Evolutionary conservation across 2,888 invertebrate species (phyloP), one percentile per base, ranked within the genome.

Genomic region (Macaria notata): DNA sequence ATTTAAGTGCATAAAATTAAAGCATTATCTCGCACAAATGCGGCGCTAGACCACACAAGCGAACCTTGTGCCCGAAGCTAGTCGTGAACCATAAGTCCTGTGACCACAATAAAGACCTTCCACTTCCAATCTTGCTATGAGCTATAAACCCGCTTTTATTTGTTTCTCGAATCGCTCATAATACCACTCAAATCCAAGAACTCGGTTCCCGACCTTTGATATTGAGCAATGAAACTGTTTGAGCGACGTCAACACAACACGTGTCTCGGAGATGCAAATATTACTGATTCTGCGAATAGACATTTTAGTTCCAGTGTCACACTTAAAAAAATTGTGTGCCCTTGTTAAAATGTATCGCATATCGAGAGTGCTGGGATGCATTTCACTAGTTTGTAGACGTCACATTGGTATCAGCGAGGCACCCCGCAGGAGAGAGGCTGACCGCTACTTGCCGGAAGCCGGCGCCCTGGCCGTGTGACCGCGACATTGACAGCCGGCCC

Each of bases 21-120:
- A 71, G 68, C 71, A 72, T 58, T 50, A 55, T 71, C 65, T 64
- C 54, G 64, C 67, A 75, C 68, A 76, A 78, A 78, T 68, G 73
- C 66, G 64, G 75, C 70, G 70, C 73, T 64, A 65, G 88, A 85
- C 87, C 88, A 86, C 88, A 87, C 88, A 81, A 71, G 74, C 76
- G 66, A 75, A 69, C 68, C 70, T 71, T 72, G 70, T 64, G 87
- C 87, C 86, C 58, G 67, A 62, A 86, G 87, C 83, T 78, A 83
- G 80, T 88, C 88, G 86, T 88, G 87, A 79, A 77, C 86, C 73
- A 77, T 83, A 83, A 86, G 79, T 82, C 76, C 70, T 46, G 54
- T 71, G 71, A 70, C 76, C 71, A 75, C 75, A 78, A 84, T 86
- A 83, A 81, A 85, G 80, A 78, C 82, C 79, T 81, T 77, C 76